Base-by-base conservation (phyloP, 2,797 vertebrate species). In the Cottoperca gobio region DNA sequence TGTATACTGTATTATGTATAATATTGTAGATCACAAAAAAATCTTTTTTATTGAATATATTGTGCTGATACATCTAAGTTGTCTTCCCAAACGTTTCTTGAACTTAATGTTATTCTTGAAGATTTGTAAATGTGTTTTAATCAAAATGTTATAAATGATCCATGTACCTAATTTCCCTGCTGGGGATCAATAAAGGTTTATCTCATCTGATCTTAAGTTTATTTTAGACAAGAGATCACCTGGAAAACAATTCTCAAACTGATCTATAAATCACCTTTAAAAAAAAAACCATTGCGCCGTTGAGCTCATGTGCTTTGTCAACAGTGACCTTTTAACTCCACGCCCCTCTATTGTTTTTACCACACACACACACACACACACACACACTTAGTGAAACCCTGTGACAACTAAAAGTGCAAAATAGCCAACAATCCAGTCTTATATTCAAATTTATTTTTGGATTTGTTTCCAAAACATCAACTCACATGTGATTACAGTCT, bases 401-500 rank as follows among this genome's bases (percentile, higher is more conserved):
- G 21, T 6, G 17, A 35, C n/a, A 21, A 57, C n/a, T 14, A 14
- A 21, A 39, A 26, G 9, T 42, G 54, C 39, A 60, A 28, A 43
- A 40, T 0, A 52, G 7, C 26, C 28, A 5, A 54, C 28, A 14
- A 40, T 35, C 35, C 21, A 13, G 23, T 67, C 8, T 7, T 11
- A 23, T 58, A 37, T 13, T 68, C 6, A 52, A 6, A 70, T 46
- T 45, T 58, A 46, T 59, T 53, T 21, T 50, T 9, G 13, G 3
- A 16, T 62, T 52, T n/a, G 0, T 65, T 43, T 67, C 16, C 28
- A 31, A 46, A 76, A 48, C 26, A 62, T 49, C 14, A 28, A 55
- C 26, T 50, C 26, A 63, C 35, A 57, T 19, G 24, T 43, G 17
- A 23, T 31, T 33, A 14, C 40, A 49, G 58, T 50, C 26, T 70